A percentile compares a stretch with the other conserved stretches of the same genome.
Conservation (phyloP, 2,888 invertebrate species). For the Rosalia funebris region DNA sequence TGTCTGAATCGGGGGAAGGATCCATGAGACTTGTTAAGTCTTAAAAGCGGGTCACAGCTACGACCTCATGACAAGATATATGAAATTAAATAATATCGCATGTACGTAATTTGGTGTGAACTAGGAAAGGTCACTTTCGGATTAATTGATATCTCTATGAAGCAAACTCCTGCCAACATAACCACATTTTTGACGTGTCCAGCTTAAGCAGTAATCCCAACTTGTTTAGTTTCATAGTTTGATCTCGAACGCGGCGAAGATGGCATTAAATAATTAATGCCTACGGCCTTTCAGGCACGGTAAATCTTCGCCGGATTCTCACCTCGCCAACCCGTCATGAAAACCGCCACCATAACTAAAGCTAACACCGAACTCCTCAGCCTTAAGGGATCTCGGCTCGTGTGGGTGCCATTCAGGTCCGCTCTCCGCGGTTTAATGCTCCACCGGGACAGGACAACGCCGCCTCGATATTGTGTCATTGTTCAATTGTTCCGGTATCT, state of each 20-base stretch:
- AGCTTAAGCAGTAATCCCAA: not conserved
- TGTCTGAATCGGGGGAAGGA: too few species aligned
- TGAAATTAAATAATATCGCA: too few species aligned
- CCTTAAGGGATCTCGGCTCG: not conserved
- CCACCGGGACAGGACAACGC: constrained; percentile 1
- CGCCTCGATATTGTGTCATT: constrained; percentile 4
- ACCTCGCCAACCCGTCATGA: constrained; percentile 1
- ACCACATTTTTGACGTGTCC: too few species aligned
- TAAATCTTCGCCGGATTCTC: constrained; percentile 7
- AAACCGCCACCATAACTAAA: not conserved
- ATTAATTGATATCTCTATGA: too few species aligned
- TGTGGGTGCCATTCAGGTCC: constrained; percentile 20
- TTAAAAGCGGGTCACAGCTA: too few species aligned
- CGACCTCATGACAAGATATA: too few species aligned
- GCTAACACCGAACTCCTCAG: constrained; percentile 18
- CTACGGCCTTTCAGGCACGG: not conserved
- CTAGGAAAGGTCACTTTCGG: too few species aligned
- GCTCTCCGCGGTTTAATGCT: not conserved
- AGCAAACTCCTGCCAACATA: too few species aligned
- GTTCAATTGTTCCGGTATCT: constrained; percentile 9
- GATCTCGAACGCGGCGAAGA: constrained; percentile 1
- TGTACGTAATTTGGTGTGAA: too few species aligned
- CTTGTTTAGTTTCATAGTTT: not conserved
- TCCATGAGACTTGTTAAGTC: too few species aligned
- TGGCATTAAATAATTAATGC: constrained; percentile 7